Conservation (phyloP, 2,797 vertebrate genomes). For the Lindbergichthys nudifrons region DNA sequence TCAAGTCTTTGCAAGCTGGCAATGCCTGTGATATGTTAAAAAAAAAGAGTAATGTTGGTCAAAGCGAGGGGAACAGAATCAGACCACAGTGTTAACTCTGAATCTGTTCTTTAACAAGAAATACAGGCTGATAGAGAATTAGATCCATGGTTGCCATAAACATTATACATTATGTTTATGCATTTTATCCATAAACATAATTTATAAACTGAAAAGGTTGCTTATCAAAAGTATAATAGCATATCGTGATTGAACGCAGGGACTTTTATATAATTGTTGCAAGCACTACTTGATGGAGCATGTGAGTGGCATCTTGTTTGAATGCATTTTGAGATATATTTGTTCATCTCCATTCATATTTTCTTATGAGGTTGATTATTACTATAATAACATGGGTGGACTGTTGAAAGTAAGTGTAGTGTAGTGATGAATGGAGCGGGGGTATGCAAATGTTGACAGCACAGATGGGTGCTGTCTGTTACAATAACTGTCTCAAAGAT, state of each 20-base stretch:
- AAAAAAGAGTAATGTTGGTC: slow-evolving; percentile 24
- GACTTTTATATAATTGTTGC: neutral
- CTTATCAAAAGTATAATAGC: neutral
- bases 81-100: neutral
- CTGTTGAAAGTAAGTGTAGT: neutral
- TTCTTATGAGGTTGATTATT: neutral
- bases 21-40: slow-evolving; percentile 17
- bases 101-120: neutral
- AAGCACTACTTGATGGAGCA: neutral
- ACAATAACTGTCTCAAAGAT: slow-evolving; percentile 1
- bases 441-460: neutral
- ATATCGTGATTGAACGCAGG: neutral
- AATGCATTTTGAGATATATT: neutral
- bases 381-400: neutral
- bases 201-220: neutral
- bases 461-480: slow-evolving; percentile 12
- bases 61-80: slow-evolving; percentile 12
- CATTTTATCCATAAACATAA: neutral
- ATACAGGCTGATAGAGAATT: neutral
- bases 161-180: too few species aligned
- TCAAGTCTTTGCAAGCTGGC: slow-evolving; percentile 26
- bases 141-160: too few species aligned
- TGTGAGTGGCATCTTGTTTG: neutral
- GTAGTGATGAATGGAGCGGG: neutral
- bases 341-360: neutral